Evolutionary conservation across 2,888 invertebrate species (phyloP), one percentile per base, ranked within the genome.

Genomic region (Cerceris ruficornis): DNA sequence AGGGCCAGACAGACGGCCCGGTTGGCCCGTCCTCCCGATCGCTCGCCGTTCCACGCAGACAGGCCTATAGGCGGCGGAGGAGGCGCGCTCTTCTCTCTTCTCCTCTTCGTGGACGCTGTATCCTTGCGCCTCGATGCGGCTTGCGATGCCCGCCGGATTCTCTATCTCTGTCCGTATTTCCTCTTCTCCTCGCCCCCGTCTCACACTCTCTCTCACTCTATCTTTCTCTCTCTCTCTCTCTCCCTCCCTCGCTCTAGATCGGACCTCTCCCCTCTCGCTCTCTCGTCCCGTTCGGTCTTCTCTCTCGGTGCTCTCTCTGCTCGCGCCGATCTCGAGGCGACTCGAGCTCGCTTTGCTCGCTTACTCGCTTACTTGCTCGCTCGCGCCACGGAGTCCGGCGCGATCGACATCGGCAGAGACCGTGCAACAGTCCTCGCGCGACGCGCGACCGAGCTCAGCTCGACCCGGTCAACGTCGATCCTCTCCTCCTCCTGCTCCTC

Each of bases 361-460:
- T 52, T 39, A 14, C 11, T 54, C 61, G 9, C 9, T 41, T n/a
- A 15, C 46, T 49, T 46, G 57, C 64, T 9, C 55, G 60, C 59
- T 72, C 59, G 28, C 39, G 17, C 62, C 64, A 28, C 28, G 64
- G 77, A 74, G 60, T 54, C 54, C 62, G 59, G 74, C 69, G 80
- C 81, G 80, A 80, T 70, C 75, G 75, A 83, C 75, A 75, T 76
- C 80, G 81, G 78, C 76, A 79, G 73, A 75, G 81, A 69, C 71
- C 87, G 88, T 84, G 86, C 83, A 86, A 86, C 89, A 85, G 87
- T 86, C 87, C 80, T 84, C 82, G 82, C 75, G 82, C 77, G 87
- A 93, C 84, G 88, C 82, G 85, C 85, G 82, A 80, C 81, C 82
- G 60, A 75, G 84, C 78, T 81, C 67, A 71, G 79, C 75, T 69